These are phyloP conservation scores for Lepidurus couesii DNA, from an alignment of 1,140 invertebrate genomes.

Conservation along the genomic window DNA sequence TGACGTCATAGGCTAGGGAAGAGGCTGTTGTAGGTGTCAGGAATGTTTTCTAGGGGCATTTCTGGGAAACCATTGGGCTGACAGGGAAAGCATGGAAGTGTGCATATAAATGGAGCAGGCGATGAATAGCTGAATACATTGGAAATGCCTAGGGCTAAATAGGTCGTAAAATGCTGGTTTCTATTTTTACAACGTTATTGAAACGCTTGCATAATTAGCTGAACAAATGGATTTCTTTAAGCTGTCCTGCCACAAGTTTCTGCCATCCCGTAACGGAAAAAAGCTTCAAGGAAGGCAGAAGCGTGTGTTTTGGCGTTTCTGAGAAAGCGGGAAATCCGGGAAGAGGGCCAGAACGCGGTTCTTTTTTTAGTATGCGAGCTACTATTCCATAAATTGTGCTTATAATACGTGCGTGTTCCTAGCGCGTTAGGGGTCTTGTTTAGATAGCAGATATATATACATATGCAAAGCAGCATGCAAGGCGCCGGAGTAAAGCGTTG, in stretches of 20 bases:
- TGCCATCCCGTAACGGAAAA: not conserved
- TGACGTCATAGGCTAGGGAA: not conserved
- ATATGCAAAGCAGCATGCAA: conserved; percentile 1
- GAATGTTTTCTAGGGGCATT: not conserved
- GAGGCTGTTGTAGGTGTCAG: not conserved
- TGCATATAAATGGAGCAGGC: too few relatives aligned
- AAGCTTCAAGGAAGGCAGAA: not conserved
- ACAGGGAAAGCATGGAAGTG: not conserved
- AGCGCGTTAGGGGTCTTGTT: not conserved
- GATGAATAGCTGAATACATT: too few relatives aligned
- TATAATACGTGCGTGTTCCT: conserved; percentile 4
- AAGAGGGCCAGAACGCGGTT: not conserved
- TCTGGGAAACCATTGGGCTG: not conserved
- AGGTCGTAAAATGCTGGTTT: not conserved
- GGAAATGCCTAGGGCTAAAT: not conserved
- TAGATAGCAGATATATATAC: conserved; percentile 2
- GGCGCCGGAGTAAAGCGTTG: not conserved
- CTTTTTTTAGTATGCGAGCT: conserved; percentile 11
- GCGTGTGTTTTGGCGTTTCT: not conserved
- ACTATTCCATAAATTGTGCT: conserved; percentile 4
- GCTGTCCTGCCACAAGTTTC: not conserved
- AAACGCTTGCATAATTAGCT: conserved; percentile 6
- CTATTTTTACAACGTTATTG: not conserved
- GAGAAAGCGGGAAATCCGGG: not conserved
- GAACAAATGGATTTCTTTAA: not conserved